Evolutionary conservation across 1,140 invertebrate species (phyloP), one percentile per base, ranked within the genome.

Genomic region (Oryctes rhinoceros): DNA sequence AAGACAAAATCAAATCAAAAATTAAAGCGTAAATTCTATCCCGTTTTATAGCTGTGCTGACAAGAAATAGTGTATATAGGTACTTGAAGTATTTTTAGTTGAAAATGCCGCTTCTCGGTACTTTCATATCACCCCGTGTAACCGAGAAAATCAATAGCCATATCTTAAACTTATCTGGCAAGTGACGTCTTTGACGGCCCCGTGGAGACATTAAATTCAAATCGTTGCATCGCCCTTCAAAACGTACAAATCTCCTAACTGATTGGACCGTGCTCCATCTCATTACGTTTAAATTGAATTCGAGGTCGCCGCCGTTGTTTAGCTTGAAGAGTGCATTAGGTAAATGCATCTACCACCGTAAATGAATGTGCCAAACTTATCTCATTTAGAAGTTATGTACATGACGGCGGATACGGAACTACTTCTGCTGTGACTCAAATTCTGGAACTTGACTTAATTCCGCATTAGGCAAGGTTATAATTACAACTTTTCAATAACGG

Each of bases 361-460:
- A 59, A 18, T 18, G 3, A 59, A 59, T 59, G 4, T 59, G n/a
- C 13, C 15, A 6, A 59, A n/a, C 53, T 59, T 59, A 18, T 59
- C 53, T 18, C 53, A 18, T 59, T 59, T 59, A 59, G 53, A 59
- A 59, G 53, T 59, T 59, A 44, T 44, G 5, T 44, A 59, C 53
- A 6, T 59, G 53, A 4, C 18, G 20, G 53, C 18, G 18, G 7
- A 59, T 59, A 18, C 53, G 15, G 18, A 59, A 59, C 18, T 59
- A 18, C n/a, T 6, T 62, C 5, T 6, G 9, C 7, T 0, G 5
- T 62, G 0, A 62, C 7, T 62, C 5, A 62, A 5, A 20, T 62
- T 44, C 9, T 44, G 9, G 39, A 44, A 44, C 5, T 44, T 44
- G 39, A 10, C 39, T 30, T 30, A 10, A 44, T 0, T 44, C 5